Evolutionary conservation across 2,797 vertebrate genomes (phyloP).

Genomic region (Lophius americanus): DNA sequence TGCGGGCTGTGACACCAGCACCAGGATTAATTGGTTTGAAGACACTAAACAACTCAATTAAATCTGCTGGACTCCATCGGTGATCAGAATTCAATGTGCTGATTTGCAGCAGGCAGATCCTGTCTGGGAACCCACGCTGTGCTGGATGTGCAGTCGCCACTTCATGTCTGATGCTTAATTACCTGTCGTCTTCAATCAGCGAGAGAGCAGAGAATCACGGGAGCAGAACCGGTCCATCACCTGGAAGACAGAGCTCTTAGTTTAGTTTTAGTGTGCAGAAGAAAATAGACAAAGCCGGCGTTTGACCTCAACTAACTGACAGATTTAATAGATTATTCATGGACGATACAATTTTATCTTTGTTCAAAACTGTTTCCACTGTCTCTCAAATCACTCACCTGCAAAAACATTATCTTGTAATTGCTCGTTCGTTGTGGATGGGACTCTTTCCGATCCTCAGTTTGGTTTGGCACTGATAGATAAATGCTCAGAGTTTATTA

Average conservation of each 20-base stretch:
- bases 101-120: constrained; percentile 35
- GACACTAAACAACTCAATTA: constrained; percentile 70
- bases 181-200: constrained; percentile 45
- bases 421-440: no score
- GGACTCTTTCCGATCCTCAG: no score
- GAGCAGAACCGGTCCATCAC: constrained; percentile 20
- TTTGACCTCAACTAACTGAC: no score
- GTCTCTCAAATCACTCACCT: no score
- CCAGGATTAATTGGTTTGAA: constrained; percentile 59
- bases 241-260: constrained; percentile 7
- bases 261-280: background rate
- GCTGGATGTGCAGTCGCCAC: constrained; percentile 32
- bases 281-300: no score
- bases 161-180: constrained; percentile 27
- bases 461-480: no score
- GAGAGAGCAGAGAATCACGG: constrained; percentile 19
- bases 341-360: no score
- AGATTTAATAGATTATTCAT: no score
- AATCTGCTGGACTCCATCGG: constrained; percentile 45
- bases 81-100: constrained; percentile 26
- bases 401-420: no score
- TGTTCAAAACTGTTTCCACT: no score
- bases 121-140: constrained; percentile 20
- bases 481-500: no score
- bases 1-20: constrained; percentile 25